A percentile compares a stretch with the other conserved stretches of the same genome.
Evolutionary conservation across 2,888 invertebrate genomes (phyloP).

Genomic region (Drosophila cracens): DNA sequence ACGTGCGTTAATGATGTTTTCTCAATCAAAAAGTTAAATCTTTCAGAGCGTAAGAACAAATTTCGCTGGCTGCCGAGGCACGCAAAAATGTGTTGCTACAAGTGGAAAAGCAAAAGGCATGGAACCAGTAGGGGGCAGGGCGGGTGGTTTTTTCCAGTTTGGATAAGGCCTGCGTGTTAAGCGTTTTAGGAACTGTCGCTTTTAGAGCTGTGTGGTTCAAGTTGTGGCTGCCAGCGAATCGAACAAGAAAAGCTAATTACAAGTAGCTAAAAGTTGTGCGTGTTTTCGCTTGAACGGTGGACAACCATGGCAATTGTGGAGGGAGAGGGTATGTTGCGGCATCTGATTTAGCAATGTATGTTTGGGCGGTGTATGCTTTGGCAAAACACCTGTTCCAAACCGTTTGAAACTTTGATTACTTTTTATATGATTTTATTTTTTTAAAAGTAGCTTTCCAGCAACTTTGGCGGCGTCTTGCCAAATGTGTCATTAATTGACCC

Average conservation of each 20-base stretch:
- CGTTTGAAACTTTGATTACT: constrained; percentile 76
- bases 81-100: constrained; percentile 65
- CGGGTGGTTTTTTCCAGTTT: constrained; percentile 10
- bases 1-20: constrained; percentile 82
- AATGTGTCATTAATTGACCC: constrained; percentile 75
- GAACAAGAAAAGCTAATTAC: constrained; percentile 81
- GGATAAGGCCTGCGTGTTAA: constrained; percentile 58
- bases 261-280: constrained; percentile 78
- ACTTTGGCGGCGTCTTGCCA: constrained; percentile 37
- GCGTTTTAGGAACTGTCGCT: constrained; percentile 65
- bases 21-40: constrained; percentile 83
- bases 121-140: background rate
- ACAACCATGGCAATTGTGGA: constrained; percentile 25
- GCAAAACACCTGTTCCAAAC: constrained; percentile 71
- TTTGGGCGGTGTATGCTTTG: constrained; percentile 14
- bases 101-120: constrained; percentile 1
- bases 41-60: constrained; percentile 69
- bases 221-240: constrained; percentile 66
- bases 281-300: constrained; percentile 64
- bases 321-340: background rate
- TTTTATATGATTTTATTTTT: constrained; percentile 63
- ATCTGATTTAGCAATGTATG: constrained; percentile 26
- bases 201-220: constrained; percentile 37
- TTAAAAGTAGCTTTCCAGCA: constrained; percentile 11
- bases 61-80: constrained; percentile 60